Evolutionary conservation across 2,797 vertebrate genomes (phyloP).

Genomic region (Channallabes apus): DNA sequence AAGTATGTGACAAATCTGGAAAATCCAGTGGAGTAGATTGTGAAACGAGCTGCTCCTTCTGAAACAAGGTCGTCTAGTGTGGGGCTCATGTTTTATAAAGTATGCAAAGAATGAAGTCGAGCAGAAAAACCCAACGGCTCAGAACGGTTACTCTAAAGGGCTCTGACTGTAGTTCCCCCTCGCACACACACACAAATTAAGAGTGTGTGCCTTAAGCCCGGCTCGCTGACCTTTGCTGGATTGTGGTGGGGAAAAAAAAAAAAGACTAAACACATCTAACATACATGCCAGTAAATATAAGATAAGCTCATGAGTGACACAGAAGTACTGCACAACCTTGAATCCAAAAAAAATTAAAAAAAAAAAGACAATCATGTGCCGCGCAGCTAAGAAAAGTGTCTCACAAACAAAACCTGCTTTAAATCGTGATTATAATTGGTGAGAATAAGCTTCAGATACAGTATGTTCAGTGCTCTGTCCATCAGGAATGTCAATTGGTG

Average conservation of each 20-base stretch:
- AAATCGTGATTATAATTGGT: background rate
- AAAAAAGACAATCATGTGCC: background rate
- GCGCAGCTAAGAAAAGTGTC: background rate
- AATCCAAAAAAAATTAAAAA: background rate
- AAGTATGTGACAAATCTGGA: conserved; percentile 25
- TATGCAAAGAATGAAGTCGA: conserved; percentile 47
- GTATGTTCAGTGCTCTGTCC: background rate
- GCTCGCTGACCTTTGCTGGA: conserved; percentile 4
- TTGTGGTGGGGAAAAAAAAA: no score
- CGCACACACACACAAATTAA: conserved; percentile 7
- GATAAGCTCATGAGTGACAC: conserved; percentile 21
- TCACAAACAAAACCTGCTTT: background rate
- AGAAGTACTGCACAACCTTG: background rate
- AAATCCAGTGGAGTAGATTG: conserved; percentile 18
- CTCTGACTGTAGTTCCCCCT: background rate
- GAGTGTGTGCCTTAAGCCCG: background rate
- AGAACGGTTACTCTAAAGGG: conserved; percentile 32
- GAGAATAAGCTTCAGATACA: no score
- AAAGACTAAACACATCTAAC: background rate
- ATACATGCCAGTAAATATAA: conserved; percentile 3
- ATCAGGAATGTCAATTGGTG: no score
- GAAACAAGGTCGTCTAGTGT: conserved; percentile 15
- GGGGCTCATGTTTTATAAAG: conserved; percentile 27
- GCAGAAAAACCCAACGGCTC: conserved; percentile 47
- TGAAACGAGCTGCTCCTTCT: background rate